Evolutionary conservation across 2,797 vertebrate species (phyloP), one percentile per base, ranked within the genome.

Genomic region (Propithecus deckenii): DNA sequence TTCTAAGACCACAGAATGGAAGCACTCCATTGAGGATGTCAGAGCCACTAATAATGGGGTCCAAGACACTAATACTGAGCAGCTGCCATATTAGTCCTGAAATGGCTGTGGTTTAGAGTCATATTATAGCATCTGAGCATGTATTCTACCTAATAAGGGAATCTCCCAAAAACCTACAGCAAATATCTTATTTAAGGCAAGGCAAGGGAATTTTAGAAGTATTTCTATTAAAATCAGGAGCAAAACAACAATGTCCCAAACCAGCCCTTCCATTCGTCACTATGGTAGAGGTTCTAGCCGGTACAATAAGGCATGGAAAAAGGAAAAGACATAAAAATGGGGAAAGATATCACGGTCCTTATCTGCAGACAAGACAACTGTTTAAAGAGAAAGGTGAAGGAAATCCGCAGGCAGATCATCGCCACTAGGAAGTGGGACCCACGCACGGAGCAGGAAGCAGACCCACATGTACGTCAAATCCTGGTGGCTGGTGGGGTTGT

Each of bases 11-110:
- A 28, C 63, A 81, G 38, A 28, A 28, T 22, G 25, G 43, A 59
- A n/a, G 35, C 55, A 1, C 8, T n/a, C 38, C 32, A n/a, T 1
- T 1, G 35, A 74, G 55, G 30, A 55, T 12, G 23, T n/a, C 46
- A 83, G 15, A 43, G 32, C 1, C 12, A 12, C 38, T 32, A 50
- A 23, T 1, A 10, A 22, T 15, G 41, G 7, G 22, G 14, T 46
- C 22, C 0, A 22, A 74, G 75, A 52, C 23, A 1, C 63, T 20
- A 4, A 32, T 3, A 2, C 28, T 5, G 1, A 30, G 1, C 3
- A 63, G 72, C 63, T 18, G 1, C 43, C 43, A 2, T 10, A 13
- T 18, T 50, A 48, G 71, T 43, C 41, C 41, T 12, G 15, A 78
- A 46, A 43, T 7, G 43, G 46, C 22, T 22, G 15, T 0, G 0